Evolutionary conservation across 2,113 vertebrate genomes (phyloP), one percentile per base, ranked within the genome.

Genomic region (Caranx ignobilis): DNA sequence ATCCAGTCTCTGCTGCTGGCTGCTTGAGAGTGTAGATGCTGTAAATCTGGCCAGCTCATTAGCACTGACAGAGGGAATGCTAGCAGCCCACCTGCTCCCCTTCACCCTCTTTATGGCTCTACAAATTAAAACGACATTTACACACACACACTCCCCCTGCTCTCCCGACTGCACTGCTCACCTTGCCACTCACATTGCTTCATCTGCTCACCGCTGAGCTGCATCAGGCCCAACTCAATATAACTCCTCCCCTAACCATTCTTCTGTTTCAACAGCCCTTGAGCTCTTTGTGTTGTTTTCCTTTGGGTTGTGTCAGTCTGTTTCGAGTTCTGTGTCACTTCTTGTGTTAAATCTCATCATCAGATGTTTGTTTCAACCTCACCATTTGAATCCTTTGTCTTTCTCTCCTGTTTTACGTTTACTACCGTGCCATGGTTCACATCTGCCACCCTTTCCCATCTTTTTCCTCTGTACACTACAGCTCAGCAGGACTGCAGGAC

Each of bases 81-180:
- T 87, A 82, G 86, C 79, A 88, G 85, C 88, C 87, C 93, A 94
- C 91, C 91, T 93, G 92, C 90, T 92, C 79, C 82, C 86, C 87
- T 92, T 90, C 88, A 91, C 76, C 90, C 80, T 83, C 82, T 94
- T 93, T 93, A 92, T 91, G 84, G 81, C 81, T 71, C 89, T 86
- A 87, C 93, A 93, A 94, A 94, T 94, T 94, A 93, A 92, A 91
- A 90, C 65, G 75, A 88, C 90, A 87, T 90, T 92, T 86, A 92
- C 79, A 83, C 84, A 85, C 70, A 79, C 80, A 75, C 76, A 37
- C 37, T 37, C 60, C 57, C 60, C 52, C 68, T 6, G 15, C 73
- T 60, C 76, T 77, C 77, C 72, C 59, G 47, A 26, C 82, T 81
- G 83, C 83, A 76, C 72, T 16, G 77, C 87, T 88, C 89, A 92